Base-by-base conservation (phyloP, 2,797 vertebrate genomes). In the Labroides dimidiatus region DNA sequence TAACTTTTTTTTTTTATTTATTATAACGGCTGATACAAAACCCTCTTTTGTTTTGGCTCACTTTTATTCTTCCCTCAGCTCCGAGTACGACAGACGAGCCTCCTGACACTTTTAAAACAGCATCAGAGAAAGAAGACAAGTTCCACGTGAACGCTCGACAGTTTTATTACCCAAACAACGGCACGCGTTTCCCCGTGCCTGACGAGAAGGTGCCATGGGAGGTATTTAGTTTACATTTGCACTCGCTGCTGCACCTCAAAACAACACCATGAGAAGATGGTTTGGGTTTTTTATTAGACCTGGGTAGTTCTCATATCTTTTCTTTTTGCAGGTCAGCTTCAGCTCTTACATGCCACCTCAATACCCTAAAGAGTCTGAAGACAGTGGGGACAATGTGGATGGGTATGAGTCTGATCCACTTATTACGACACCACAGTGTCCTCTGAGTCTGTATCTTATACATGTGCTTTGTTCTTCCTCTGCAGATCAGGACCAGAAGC, bases 131-230 rank as follows among this genome's bases (percentile, higher is more conserved):
- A 2, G 79, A 78, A 10, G 71, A 87, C 0, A 9, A 33, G 0
- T 86, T 79, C 68, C 97, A 99, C 0, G 87, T 95, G 56, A 94
- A 93, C 0, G 94, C 96, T 39, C 92, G 97, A 21, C 93, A 94
- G 62, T 88, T 96, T 33, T 66, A 91, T 4, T 99, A 99, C 73
- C 96, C 95, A 0, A 74, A 71, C 56, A 92, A 93, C 63, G 88
- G 85, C 10, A 67, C 60, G 0, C 96, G 98, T 37, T 99, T 97
- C 84, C 96, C 97, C 0, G 97, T 99, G 77, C 97, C 97, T 0
- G 95, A 99, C 7, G 98, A 99, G 92, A 98, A 96, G 80, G 97
- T 99, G 66, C 93, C 96, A 17, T 99, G 97, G 97, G 92, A 97
- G 96, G 97, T 99, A 93, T 61, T 39, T 78, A 30, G 41, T 54